A percentile compares a stretch with the other conserved stretches of the same genome.
Conservation (phyloP, 1,140 invertebrate species). For the Drosophila novamexicana region DNA sequence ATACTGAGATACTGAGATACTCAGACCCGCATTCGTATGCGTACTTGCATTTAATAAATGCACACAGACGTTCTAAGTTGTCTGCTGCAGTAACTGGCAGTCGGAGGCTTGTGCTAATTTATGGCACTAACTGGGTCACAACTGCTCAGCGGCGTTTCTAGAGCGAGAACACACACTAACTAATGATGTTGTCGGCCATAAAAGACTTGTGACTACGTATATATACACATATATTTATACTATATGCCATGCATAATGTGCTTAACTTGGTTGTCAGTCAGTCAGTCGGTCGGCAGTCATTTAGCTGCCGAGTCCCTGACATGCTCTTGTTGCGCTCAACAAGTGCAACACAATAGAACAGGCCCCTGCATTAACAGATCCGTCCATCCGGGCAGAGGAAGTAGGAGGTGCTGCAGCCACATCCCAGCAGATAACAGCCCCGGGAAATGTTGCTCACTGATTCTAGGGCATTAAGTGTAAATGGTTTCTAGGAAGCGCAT, state of each 20-base stretch:
- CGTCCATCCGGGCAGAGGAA: constrained; percentile 25
- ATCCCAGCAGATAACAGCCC: constrained; percentile 22
- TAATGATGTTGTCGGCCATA: constrained; percentile 64
- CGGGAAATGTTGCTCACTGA: constrained; percentile 36
- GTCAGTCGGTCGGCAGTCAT: constrained; percentile 34
- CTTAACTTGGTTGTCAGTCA: constrained; percentile 55
- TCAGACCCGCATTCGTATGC: constrained; percentile 10
- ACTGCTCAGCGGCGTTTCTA: constrained; percentile 60
- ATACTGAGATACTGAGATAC: constrained; percentile 27
- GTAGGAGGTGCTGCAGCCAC: constrained; percentile 26
- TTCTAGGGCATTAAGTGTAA: constrained; percentile 49
- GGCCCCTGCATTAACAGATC: constrained; percentile 5
- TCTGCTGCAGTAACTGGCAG: constrained; percentile 16
- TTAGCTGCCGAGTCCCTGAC: constrained; percentile 20
- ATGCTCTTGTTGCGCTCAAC: constrained; percentile 47
- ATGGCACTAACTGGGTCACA: constrained; percentile 72
- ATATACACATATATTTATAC: constrained; percentile 4
- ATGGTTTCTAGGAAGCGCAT: constrained; percentile 31
- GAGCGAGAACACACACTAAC: constrained; percentile 42
- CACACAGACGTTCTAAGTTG: constrained; percentile 34
- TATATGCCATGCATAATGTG: constrained; percentile 64
- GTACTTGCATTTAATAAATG: constrained; percentile 57
- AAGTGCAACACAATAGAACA: constrained; percentile 50
- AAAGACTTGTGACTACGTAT: constrained; percentile 61
- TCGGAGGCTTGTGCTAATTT: constrained; percentile 67